These are phyloP conservation scores for Lepus oiostolus DNA, from an alignment of 2,797 vertebrate species.

Conservation along the genomic window DNA sequence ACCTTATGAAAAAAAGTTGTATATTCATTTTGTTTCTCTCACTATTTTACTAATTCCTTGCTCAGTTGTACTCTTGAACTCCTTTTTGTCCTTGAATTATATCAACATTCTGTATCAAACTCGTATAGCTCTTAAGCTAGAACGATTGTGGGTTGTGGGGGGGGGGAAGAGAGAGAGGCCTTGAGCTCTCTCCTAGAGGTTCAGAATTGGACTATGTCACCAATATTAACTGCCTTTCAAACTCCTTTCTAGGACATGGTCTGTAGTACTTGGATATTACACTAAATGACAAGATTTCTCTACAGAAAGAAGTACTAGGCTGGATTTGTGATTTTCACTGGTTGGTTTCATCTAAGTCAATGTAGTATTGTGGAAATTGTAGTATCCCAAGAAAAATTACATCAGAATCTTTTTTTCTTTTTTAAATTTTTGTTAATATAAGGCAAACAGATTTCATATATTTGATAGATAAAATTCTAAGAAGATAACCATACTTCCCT, in stretches of 20 bases:
- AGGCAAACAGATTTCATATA: too few relatives aligned
- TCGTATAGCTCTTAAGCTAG: slow-evolving; percentile 4
- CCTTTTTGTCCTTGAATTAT: slow-evolving; percentile 58
- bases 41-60: slow-evolving; percentile 31
- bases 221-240: slow-evolving; percentile 64
- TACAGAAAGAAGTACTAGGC: slow-evolving; percentile 41
- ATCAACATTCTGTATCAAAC: slow-evolving; percentile 24
- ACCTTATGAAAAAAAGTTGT: neutral
- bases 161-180: neutral
- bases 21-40: slow-evolving; percentile 49
- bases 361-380: slow-evolving; percentile 53
- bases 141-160: neutral
- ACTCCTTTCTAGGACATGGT: slow-evolving; percentile 51
- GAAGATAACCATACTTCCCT: too few relatives aligned
- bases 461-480: too few relatives aligned
- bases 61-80: slow-evolving; percentile 1
- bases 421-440: too few relatives aligned
- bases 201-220: slow-evolving; percentile 48
- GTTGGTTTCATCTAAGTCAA: slow-evolving; percentile 47
- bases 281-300: slow-evolving; percentile 51
- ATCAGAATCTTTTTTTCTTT: neutral
- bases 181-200: slow-evolving; percentile 27
- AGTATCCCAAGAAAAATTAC: slow-evolving; percentile 60
- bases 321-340: neutral
- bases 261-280: slow-evolving; percentile 39